Conservation (phyloP, 2,797 vertebrate species). For the Malurus leucopterus region DNA sequence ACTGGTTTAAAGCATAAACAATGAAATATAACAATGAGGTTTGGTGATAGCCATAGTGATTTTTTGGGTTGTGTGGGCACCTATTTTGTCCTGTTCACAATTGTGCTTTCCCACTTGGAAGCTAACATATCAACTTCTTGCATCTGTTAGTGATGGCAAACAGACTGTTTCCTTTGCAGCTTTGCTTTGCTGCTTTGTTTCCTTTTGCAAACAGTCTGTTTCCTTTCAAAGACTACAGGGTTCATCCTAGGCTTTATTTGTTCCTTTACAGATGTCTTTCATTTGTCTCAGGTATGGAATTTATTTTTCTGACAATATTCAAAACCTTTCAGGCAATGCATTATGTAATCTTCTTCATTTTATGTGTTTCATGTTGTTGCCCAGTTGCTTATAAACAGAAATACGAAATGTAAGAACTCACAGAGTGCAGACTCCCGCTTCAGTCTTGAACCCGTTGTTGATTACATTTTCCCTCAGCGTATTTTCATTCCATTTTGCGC, state of each 20-base stretch:
- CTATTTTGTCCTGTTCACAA: background rate
- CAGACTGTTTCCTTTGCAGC: background rate
- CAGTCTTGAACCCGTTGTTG: background rate
- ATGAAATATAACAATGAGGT: accelerated
- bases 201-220: background rate
- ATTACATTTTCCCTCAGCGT: background rate
- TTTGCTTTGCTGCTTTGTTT: background rate
- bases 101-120: background rate
- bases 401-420: background rate
- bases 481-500: background rate
- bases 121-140: background rate
- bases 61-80: background rate
- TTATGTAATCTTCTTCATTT: background rate
- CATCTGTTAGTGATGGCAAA: background rate
- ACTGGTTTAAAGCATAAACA: background rate
- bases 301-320: background rate
- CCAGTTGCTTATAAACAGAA: background rate
- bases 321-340: background rate
- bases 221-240: background rate
- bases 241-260: background rate
- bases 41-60: background rate
- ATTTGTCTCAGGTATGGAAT: background rate
- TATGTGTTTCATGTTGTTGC: background rate
- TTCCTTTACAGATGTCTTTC: background rate
- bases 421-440: background rate